Percentiles rank a stretch among this genome's conserved stretches.
These are phyloP conservation scores for Candoia aspera DNA, from an alignment of 2,113 vertebrate genomes.

Conservation along the genomic window DNA sequence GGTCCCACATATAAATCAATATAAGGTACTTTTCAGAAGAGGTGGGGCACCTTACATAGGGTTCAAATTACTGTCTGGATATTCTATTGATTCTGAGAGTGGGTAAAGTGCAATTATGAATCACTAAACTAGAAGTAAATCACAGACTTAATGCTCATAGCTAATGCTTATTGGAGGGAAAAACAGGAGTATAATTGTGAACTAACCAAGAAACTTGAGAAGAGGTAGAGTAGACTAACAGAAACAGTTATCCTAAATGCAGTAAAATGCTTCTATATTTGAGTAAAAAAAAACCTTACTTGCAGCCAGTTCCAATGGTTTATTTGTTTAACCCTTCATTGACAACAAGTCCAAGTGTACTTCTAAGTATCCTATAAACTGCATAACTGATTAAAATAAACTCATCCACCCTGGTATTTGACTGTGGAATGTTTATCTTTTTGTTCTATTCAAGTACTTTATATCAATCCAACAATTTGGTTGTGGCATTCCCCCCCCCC, in stretches of 20 bases:
- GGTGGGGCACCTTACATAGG: too few relatives aligned
- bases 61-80: too few relatives aligned
- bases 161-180: not conserved
- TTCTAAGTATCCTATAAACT: too few relatives aligned
- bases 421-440: not conserved
- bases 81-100: too few relatives aligned
- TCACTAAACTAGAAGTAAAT: not conserved
- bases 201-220: not conserved
- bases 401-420: not conserved
- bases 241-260: not conserved
- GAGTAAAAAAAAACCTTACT: not conserved
- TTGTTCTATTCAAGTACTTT: not conserved
- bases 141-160: not conserved
- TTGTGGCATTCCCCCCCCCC: too few relatives aligned
- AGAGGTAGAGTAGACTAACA: not conserved
- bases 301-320: not conserved
- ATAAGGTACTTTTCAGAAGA: too few relatives aligned
- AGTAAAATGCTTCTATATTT: not conserved
- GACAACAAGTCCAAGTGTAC: too few relatives aligned
- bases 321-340: not conserved
- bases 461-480: too few relatives aligned
- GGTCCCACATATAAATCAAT: too few relatives aligned
- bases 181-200: not conserved
- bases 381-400: not conserved
- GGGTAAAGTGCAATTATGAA: not conserved